Percentiles rank a stretch among this genome's conserved stretches.
Evolutionary conservation across 2,888 invertebrate species (phyloP).

Genomic region (Ichneumoninae sp.): DNA sequence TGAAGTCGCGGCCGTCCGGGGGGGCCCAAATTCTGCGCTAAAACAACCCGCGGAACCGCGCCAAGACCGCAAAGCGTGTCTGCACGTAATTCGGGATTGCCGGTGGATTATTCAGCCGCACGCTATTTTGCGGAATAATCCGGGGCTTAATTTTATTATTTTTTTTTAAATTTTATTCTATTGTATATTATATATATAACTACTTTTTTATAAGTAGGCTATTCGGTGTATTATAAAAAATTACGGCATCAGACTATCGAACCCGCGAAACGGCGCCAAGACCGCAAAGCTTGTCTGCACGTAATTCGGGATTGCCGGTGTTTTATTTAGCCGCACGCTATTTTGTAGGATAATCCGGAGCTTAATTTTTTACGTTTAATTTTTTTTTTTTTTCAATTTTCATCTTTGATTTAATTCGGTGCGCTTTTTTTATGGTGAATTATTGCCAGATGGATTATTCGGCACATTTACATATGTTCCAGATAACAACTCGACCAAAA

Average conservation of each 20-base stretch:
- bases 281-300: slow-evolving; percentile 63
- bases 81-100: slow-evolving; percentile 59
- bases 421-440: background rate
- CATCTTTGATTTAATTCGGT: background rate
- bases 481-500: no score
- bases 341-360: background rate
- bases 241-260: no score
- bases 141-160: background rate
- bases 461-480: no score
- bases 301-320: slow-evolving; percentile 55
- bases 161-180: background rate
- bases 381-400: background rate
- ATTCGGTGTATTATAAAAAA: no score
- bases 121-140: background rate
- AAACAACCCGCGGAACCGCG: slow-evolving; percentile 34
- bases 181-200: background rate
- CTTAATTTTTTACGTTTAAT: background rate
- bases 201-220: background rate
- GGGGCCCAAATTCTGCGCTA: slow-evolving; percentile 37
- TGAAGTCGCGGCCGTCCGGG: slow-evolving; percentile 34
- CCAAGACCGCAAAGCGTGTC: slow-evolving; percentile 63
- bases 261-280: slow-evolving; percentile 14
- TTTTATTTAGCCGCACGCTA: slow-evolving; percentile 36
- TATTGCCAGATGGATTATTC: background rate
- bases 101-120: slow-evolving; percentile 36